These are phyloP conservation scores for Epizoanthus rinbou DNA, from an alignment of 92 coral and sea anemone species.

Conservation along the genomic window DNA sequence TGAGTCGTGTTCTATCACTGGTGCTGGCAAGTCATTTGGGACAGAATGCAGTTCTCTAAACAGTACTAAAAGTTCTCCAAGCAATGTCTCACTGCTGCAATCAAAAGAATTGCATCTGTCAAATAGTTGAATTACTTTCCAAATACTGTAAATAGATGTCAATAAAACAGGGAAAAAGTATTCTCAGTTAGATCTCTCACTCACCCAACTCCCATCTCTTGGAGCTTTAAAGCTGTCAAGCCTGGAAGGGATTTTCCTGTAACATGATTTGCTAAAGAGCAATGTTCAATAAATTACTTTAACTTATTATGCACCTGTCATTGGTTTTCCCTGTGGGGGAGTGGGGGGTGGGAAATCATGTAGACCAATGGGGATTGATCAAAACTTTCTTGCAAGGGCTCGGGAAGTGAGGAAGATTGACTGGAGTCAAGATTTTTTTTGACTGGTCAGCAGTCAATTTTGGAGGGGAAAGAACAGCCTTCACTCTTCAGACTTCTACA, in stretches of 20 bases:
- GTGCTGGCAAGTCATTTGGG: background rate
- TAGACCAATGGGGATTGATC: too few species aligned
- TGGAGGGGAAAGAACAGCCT: too few species aligned
- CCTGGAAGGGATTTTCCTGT: conserved; percentile 40
- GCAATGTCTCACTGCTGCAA: background rate
- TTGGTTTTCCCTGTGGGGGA: too few species aligned
- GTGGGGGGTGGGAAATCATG: too few species aligned
- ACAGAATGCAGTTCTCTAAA: background rate
- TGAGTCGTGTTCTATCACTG: background rate
- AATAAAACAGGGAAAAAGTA: background rate
- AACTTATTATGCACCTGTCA: too few species aligned
- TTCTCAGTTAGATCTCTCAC: background rate
- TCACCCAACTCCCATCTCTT: conserved; percentile 51
- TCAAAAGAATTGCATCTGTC: background rate
- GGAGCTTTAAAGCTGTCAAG: conserved; percentile 6
- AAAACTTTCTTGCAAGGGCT: too few species aligned
- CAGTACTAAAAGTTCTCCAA: background rate
- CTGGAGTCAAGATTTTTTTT: too few species aligned
- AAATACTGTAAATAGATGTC: too few species aligned
- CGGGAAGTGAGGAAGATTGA: too few species aligned
- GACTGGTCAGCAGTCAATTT: too few species aligned
- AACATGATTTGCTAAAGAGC: conserved; percentile 43
- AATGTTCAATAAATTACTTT: background rate
- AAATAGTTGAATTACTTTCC: background rate
- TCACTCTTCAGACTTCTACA: too few species aligned